phyloP scores from a whole-genome alignment of 2,113 vertebrate species.

The Cochlearius cochlearius region DNA sequence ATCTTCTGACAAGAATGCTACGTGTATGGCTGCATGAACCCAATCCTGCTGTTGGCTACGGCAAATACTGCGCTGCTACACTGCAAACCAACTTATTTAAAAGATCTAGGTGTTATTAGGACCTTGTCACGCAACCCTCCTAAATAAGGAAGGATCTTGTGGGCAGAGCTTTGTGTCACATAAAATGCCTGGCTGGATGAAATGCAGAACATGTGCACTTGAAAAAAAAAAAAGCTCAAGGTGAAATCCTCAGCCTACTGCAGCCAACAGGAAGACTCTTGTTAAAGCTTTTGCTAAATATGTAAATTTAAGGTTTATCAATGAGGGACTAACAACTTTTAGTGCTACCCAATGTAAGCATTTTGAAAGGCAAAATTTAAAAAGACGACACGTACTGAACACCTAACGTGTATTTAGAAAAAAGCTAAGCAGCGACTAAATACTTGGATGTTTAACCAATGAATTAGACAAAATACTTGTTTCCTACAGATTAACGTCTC shows the following conservation, averaged over 20 bases:
- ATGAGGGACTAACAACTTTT: neutral
- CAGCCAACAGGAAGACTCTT: neutral
- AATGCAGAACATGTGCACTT: fast-evolving
- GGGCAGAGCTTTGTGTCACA: neutral
- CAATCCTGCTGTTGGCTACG: fast-evolving
- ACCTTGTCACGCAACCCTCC: neutral
- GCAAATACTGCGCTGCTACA: neutral
- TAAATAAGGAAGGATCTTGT: neutral
- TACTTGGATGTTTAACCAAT: neutral
- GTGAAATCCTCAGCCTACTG: neutral
- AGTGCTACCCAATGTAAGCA: neutral
- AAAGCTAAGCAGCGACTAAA: fast-evolving
- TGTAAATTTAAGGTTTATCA: neutral
- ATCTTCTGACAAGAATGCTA: neutral
- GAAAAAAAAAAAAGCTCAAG: neutral
- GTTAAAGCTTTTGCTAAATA: neutral
- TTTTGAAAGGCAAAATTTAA: neutral
- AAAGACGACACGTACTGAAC: neutral
- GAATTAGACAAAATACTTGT: neutral
- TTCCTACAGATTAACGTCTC: neutral
- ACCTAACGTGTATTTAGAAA: fast-evolving
- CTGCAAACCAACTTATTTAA: neutral
- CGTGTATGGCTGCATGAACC: neutral
- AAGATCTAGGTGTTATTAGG: neutral
- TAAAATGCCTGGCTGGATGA: neutral